A percentile compares a stretch with the other conserved stretches of the same genome.
phyloP scores from a whole-genome alignment of 2,113 vertebrate species.

The Balaeniceps rex region DNA sequence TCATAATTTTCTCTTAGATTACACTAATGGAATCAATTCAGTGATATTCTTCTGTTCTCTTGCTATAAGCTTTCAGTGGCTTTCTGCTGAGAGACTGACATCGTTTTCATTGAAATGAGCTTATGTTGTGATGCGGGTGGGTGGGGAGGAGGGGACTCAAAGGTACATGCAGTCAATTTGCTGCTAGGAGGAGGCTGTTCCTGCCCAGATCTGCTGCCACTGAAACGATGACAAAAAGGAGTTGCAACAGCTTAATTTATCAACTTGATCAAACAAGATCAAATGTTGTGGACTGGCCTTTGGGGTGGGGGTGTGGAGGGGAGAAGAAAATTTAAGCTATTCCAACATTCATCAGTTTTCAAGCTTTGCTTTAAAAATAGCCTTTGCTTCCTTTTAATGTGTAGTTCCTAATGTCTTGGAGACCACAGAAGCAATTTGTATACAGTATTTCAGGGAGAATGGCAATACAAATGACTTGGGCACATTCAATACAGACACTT shows the following conservation, averaged over 20 bases:
- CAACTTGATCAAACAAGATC: background rate
- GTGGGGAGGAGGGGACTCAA: background rate
- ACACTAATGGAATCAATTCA: conserved; percentile 44
- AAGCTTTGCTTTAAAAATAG: background rate
- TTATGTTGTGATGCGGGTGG: background rate
- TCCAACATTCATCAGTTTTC: background rate
- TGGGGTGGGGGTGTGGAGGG: background rate
- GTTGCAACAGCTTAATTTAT: background rate
- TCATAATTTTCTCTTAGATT: conserved; percentile 34
- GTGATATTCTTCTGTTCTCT: background rate
- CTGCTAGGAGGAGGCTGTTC: background rate
- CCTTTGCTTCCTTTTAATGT: background rate
- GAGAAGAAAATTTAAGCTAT: background rate
- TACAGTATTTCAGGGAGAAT: background rate
- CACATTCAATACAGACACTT: background rate
- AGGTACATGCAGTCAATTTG: background rate
- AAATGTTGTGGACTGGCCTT: background rate
- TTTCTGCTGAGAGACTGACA: conserved; percentile 21
- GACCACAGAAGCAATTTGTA: background rate
- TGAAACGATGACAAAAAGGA: background rate
- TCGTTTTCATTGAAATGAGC: background rate
- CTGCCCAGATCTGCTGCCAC: background rate
- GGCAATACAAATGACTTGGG: background rate
- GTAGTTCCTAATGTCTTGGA: background rate
- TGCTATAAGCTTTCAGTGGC: conserved; percentile 30